Base-by-base conservation (phyloP, 2,113 vertebrate genomes). In the Alectura lathami region DNA sequence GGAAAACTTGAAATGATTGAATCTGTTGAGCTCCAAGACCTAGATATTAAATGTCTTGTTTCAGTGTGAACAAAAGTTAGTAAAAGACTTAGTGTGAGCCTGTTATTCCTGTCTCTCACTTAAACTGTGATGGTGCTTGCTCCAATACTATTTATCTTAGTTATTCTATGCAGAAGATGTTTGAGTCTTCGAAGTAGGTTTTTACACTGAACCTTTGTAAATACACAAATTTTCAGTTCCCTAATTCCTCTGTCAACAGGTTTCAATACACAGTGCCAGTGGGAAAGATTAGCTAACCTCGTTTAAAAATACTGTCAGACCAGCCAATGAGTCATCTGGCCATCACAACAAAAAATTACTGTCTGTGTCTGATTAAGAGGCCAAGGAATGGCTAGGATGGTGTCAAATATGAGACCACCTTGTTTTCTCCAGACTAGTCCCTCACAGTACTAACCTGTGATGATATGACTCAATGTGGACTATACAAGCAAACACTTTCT, bases 191-290 rank as follows among this genome's bases (percentile, higher is more conserved):
- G 68, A 47, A 89, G 43, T 67, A 95, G 53, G 21, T 64, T 88
- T 94, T 85, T 73, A 69, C 62, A 23, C 18, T 89, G 95, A 89
- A 88, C 59, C 45, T 89, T 87, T 10, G 4, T 89, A 89, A 96
- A 85, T 26, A 82, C 47, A 42, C 6, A 76, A 62, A 76, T 93
- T 93, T 89, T 68, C 74, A 36, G 48, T 85, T 91, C 56, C 13
- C 15, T 86, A 84, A 92, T 92, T 96, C 83, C 40, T 17, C 29
- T 54, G 22, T 64, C 91, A 91, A 86, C 42, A 91, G 48, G 64
- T 96, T 95, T 91, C 84, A 38, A 40, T 10, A 34, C 6, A 32
- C 60, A 75, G 38, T 40, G 54, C 9, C 60, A 57, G 26, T 51
- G 40, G 48, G 27, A 76, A 95, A 89, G 56, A 93, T 68, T 50